phyloP scores from a whole-genome alignment of 2,113 vertebrate species.

The Pygoscelis adeliae region DNA sequence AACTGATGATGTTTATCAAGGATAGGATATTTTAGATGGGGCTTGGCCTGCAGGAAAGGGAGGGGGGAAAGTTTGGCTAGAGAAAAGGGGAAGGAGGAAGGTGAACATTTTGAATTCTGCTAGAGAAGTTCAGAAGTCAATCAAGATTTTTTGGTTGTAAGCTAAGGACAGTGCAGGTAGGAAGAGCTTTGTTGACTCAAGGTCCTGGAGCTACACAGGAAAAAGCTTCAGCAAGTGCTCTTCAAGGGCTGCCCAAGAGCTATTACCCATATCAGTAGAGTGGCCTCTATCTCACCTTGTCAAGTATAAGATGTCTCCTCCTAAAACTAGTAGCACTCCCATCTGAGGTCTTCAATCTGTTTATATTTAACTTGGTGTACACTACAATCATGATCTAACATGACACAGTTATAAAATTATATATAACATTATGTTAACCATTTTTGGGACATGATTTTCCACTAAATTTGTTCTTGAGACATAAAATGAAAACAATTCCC shows the following conservation, averaged over 20 bases:
- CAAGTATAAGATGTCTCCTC: background rate
- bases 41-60: background rate
- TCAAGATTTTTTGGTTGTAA: background rate
- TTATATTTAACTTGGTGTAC: background rate
- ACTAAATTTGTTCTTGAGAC: background rate
- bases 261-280: background rate
- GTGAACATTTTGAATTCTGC: background rate
- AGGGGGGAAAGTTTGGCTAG: background rate
- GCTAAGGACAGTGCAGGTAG: background rate
- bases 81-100: background rate
- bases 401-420: background rate
- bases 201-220: background rate
- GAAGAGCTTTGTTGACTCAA: background rate
- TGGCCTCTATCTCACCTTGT: background rate
- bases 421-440: background rate
- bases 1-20: background rate
- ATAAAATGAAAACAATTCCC: background rate
- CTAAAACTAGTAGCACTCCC: background rate
- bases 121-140: background rate
- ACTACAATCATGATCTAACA: background rate
- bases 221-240: background rate
- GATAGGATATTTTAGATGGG: background rate
- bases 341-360: background rate
- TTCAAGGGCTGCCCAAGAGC: background rate
- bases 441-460: background rate